phyloP scores from a whole-genome alignment of 2,888 invertebrate genomes.

The Bibio marci region DNA sequence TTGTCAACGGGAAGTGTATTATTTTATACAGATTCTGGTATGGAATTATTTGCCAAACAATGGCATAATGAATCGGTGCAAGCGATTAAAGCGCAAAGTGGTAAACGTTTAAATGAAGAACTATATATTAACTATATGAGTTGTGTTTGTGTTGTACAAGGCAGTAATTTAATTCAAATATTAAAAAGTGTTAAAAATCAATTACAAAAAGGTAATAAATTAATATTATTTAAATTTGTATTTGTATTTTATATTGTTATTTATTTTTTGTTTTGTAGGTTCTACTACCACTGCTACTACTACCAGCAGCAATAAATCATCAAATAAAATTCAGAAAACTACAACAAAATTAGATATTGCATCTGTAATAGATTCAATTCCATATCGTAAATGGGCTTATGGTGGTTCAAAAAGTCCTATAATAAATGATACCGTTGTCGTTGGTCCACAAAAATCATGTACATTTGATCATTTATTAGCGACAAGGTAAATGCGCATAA shows the following conservation, averaged over 20 bases:
- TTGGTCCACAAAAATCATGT: conserved; percentile 39
- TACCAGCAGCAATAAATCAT: too few relatives aligned
- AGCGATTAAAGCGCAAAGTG: conserved; percentile 59
- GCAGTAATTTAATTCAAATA: conserved; percentile 54
- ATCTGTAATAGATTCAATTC: conserved; percentile 28
- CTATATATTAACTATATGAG: conserved; percentile 37
- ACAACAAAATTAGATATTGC: conserved; percentile 11
- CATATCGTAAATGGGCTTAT: conserved; percentile 78
- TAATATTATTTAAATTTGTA: too few relatives aligned
- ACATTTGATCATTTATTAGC: conserved; percentile 76
- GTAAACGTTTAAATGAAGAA: conserved; percentile 26
- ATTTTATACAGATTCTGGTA: conserved; percentile 80
- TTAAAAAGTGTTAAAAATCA: conserved; percentile 66
- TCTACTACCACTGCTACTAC: too few relatives aligned
- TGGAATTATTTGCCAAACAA: conserved; percentile 63
- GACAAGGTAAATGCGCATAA: conserved; percentile 39
- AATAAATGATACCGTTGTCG: conserved; percentile 62
- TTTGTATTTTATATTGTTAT: too few relatives aligned
- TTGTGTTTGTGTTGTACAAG: conserved; percentile 57
- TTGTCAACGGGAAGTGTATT: conserved; percentile 68
- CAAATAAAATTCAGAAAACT: too few relatives aligned
- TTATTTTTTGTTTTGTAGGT: too few relatives aligned
- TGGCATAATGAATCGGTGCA: conserved; percentile 67
- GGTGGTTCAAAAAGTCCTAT: conserved; percentile 51
- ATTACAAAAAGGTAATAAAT: conserved; percentile 30